Evolutionary conservation across 2,113 vertebrate species (phyloP).

Genomic region (Puntigrus tetrazona): DNA sequence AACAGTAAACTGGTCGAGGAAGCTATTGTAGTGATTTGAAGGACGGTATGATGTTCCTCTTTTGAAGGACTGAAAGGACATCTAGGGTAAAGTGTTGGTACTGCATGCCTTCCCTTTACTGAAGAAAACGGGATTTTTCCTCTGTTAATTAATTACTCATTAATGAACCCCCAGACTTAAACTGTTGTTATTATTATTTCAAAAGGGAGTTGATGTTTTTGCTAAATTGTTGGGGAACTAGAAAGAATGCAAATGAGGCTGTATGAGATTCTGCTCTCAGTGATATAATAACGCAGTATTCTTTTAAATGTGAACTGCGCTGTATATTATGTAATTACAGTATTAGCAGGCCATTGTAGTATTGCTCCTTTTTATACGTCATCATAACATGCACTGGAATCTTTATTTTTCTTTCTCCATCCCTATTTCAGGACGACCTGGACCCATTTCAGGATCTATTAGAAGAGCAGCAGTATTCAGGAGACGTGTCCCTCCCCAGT

Average conservation of each 20-base stretch:
- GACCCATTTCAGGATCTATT: constrained; percentile 94
- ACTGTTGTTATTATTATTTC: constrained; percentile 7
- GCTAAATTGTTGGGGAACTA: background rate
- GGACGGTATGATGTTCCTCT: background rate
- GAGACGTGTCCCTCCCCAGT: constrained; percentile 88
- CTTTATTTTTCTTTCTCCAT: background rate
- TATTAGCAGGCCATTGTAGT: background rate
- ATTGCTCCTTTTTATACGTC: background rate
- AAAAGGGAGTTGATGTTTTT: background rate
- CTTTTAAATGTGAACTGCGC: background rate
- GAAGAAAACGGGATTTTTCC: background rate
- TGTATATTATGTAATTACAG: background rate
- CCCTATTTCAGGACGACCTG: constrained; percentile 82
- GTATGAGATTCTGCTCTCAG: background rate
- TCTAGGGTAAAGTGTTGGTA: constrained; percentile 39
- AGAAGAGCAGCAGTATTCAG: constrained; percentile 89
- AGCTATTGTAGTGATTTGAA: background rate
- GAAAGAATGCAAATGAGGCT: background rate
- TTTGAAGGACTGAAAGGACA: constrained; percentile 34
- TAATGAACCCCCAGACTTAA: background rate
- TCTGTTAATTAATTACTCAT: constrained; percentile 4
- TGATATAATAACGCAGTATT: background rate
- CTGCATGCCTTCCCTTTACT: background rate
- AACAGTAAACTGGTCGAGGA: background rate
- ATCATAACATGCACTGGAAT: background rate